Evolutionary conservation across 2,888 invertebrate genomes (phyloP).

Genomic region (Tenthredo notha): DNA sequence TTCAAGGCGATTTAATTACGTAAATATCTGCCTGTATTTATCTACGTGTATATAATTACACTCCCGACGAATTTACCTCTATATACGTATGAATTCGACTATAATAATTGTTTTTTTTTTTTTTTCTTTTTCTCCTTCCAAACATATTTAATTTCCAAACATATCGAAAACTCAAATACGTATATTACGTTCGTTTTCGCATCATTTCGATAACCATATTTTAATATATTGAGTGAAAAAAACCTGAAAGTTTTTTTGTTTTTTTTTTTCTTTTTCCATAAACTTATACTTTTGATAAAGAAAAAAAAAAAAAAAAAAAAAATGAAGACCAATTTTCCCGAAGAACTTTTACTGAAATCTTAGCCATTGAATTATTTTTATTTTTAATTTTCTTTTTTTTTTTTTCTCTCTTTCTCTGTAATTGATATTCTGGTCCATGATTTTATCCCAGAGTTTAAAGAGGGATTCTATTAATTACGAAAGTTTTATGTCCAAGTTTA

Average conservation of each 20-base stretch:
- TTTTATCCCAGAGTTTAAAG: constrained; percentile 1
- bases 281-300: neutral
- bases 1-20: constrained; percentile 29
- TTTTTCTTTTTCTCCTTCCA: no score
- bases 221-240: no score
- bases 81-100: neutral
- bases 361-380: neutral
- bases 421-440: constrained; percentile 16
- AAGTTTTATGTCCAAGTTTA: constrained; percentile 11
- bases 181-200: neutral
- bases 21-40: neutral
- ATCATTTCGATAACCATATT: neutral
- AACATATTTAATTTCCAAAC: no score
- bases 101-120: no score
- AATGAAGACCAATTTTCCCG: neutral
- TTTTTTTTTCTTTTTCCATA: neutral
- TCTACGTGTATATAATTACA: neutral
- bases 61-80: neutral
- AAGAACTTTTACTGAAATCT: neutral
- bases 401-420: neutral
- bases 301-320: no score
- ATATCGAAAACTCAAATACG: no score
- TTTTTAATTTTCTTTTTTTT: neutral
- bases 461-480: constrained; percentile 31
- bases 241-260: neutral